Conservation (phyloP, 2,797 vertebrate species). For the Pyrocephalus nanus region DNA sequence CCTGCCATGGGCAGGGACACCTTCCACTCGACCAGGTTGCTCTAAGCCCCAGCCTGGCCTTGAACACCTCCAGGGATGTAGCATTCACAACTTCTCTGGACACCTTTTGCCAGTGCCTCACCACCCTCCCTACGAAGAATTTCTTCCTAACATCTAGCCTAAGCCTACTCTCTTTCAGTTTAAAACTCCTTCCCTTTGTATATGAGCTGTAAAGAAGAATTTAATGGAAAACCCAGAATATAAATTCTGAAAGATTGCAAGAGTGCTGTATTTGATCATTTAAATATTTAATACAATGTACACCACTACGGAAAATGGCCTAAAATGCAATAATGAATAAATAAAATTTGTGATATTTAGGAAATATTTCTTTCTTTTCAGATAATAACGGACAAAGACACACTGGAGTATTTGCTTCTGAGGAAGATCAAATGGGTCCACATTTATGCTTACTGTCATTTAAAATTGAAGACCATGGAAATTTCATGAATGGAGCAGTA, state of each 20-base stretch:
- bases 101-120: fast-evolving
- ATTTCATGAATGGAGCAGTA: not conserved
- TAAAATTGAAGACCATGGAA: not conserved
- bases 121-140: not conserved
- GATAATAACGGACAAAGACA: not conserved
- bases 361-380: not conserved
- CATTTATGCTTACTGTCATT: not conserved
- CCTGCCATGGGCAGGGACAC: not conserved
- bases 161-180: not conserved
- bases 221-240: not conserved
- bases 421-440: not conserved
- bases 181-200: not conserved
- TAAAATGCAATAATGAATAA: not conserved
- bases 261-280: fast-evolving
- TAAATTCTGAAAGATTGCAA: not conserved
- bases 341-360: not conserved
- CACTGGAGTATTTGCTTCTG: not conserved
- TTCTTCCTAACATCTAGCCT: not conserved
- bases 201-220: not conserved
- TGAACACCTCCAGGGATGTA: not conserved
- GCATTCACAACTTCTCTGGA: not conserved
- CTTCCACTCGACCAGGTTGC: fast-evolving
- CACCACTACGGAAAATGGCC: not conserved
- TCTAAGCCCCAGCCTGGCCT: fast-evolving
- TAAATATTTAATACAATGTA: not conserved